phyloP scores from a whole-genome alignment of 2,113 vertebrate species.

The Poecile atricapillus region DNA sequence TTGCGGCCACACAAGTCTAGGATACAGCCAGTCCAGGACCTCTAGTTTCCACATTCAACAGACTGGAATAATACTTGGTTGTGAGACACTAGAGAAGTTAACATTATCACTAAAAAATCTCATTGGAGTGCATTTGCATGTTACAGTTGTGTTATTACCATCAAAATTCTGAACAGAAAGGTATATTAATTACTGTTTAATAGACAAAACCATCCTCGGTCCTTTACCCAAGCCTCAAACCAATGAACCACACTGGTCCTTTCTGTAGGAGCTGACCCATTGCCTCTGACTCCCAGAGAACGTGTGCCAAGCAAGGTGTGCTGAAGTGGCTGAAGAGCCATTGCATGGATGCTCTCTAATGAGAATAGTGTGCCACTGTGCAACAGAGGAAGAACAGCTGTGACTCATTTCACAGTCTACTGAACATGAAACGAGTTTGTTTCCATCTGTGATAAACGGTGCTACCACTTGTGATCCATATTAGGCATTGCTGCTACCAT shows the following conservation, averaged over 20 bases:
- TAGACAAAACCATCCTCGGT: neutral
- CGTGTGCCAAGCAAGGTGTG: accelerated
- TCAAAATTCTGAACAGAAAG: neutral
- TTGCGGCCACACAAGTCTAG: neutral
- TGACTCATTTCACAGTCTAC: constrained; percentile 21
- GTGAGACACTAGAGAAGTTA: neutral
- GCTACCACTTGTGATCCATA: neutral
- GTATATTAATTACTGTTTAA: neutral
- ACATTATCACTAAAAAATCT: neutral
- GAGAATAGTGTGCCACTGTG: neutral
- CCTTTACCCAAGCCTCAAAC: neutral
- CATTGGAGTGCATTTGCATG: neutral
- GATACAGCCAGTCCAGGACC: neutral
- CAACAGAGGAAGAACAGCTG: neutral
- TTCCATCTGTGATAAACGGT: constrained; percentile 1
- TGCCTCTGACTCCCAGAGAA: neutral
- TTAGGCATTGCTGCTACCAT: neutral
- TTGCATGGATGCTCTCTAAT: neutral
- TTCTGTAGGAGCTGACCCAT: neutral
- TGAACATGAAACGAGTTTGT: constrained; percentile 42
- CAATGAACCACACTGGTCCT: neutral
- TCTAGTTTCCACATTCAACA: neutral
- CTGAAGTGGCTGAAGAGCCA: neutral
- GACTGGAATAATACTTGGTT: neutral
- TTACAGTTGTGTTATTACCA: neutral